These are phyloP conservation scores for Anguilla anguilla DNA, from an alignment of 2,797 vertebrate species.

Conservation along the genomic window DNA sequence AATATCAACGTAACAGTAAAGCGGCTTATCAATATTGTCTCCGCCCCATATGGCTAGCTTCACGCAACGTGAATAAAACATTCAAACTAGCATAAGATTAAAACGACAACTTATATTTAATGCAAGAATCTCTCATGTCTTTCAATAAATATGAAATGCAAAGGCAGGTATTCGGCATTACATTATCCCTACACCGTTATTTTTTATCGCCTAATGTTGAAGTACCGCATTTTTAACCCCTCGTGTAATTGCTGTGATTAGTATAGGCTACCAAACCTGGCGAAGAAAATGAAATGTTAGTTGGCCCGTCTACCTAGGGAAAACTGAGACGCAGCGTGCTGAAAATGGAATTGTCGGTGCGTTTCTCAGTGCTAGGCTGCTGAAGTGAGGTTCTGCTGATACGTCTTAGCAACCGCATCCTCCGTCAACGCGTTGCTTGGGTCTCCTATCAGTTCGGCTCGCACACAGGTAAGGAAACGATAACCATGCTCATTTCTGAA, in stretches of 20 bases:
- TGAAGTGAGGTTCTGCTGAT: conserved; percentile 13
- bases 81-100: not conserved
- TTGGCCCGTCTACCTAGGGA: conserved; percentile 19
- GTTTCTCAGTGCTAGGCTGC: conserved; percentile 22
- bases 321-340: not conserved
- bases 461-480: conserved; percentile 32
- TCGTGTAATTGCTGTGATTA: not conserved
- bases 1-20: not conserved
- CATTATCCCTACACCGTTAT: not conserved
- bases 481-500: not conserved
- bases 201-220: not conserved
- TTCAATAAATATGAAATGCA: not conserved
- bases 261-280: not conserved
- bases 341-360: conserved; percentile 36
- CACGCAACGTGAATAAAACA: conserved; percentile 15
- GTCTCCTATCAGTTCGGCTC: conserved; percentile 24
- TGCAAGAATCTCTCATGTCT: not conserved
- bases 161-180: not conserved
- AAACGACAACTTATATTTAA: not conserved
- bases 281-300: not conserved
- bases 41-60: not conserved
- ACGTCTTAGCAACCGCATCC: conserved; percentile 35
- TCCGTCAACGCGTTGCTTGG: conserved; percentile 20
- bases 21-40: not conserved
- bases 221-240: not conserved